Conservation (phyloP, 30 jellyfish, hydroid and myxozoan species). For the Chrysaora quinquecirrha region DNA sequence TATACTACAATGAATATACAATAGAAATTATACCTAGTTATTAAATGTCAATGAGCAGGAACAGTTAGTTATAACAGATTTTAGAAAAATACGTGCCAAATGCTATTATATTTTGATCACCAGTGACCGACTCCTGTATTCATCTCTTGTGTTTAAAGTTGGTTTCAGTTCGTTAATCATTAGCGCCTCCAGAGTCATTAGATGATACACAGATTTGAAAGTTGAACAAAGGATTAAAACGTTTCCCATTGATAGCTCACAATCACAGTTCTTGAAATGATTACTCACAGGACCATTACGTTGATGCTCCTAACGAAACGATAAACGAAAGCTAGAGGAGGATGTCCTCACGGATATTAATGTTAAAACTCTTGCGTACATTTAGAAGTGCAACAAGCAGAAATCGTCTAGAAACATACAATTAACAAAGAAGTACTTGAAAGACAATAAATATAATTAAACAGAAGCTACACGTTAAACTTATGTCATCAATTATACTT, state of each 20-base stretch:
- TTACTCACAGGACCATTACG: slow-evolving; percentile 23
- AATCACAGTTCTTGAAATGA: slow-evolving; percentile 8
- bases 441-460: background rate
- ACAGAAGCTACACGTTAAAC: slow-evolving; percentile 29
- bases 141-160: slow-evolving; percentile 23
- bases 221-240: slow-evolving; percentile 17
- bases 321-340: slow-evolving; percentile 5
- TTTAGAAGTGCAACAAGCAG: background rate
- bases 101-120: slow-evolving; percentile 13
- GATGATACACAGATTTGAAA: slow-evolving; percentile 18
- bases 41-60: background rate
- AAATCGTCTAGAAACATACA: background rate
- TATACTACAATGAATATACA: background rate
- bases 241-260: slow-evolving; percentile 21
- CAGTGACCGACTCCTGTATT: slow-evolving; percentile 23
- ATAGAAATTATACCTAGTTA: background rate
- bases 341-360: background rate
- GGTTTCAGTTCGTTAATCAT: slow-evolving; percentile 22
- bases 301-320: slow-evolving; percentile 14
- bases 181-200: slow-evolving; percentile 27
- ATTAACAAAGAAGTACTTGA: background rate
- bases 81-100: background rate
- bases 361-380: too few species aligned
- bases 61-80: background rate
- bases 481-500: slow-evolving; percentile 20